Evolutionary conservation across 2,888 invertebrate species (phyloP).

Genomic region (Drosophila planitibia): DNA sequence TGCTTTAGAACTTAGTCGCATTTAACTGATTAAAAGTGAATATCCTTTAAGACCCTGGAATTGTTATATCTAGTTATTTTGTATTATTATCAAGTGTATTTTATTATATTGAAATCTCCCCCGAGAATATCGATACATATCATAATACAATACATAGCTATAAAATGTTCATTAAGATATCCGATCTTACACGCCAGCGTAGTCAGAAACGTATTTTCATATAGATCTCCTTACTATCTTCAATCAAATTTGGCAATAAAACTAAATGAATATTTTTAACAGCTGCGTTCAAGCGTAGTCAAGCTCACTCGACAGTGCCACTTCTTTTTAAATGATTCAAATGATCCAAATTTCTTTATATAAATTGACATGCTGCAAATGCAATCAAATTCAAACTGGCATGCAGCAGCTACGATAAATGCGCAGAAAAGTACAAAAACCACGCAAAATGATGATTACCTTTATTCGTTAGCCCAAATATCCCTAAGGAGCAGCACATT

Average conservation of each 20-base stretch:
- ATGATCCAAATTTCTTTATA: background rate
- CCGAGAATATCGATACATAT: background rate
- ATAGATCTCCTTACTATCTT: background rate
- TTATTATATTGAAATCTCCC: background rate
- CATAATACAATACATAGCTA: background rate
- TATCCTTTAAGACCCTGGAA: too few species aligned
- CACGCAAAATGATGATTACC: background rate
- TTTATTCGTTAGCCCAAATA: background rate
- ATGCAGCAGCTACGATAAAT: background rate
- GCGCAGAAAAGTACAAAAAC: background rate
- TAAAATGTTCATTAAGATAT: background rate
- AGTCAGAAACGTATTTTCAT: background rate
- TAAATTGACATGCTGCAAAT: background rate
- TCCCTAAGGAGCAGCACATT: background rate
- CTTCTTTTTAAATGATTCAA: background rate
- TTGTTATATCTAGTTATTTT: background rate
- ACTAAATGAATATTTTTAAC: background rate
- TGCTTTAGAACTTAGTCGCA: background rate
- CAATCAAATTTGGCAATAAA: background rate
- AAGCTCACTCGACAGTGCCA: background rate
- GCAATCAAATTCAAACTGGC: background rate
- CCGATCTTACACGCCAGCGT: background rate
- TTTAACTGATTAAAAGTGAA: background rate
- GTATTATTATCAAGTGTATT: background rate
- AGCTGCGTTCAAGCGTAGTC: background rate